Percentiles rank a stretch among this genome's conserved stretches.
Conservation (phyloP, 1,140 invertebrate genomes). For the Leptinotarsa undecemlineata region DNA sequence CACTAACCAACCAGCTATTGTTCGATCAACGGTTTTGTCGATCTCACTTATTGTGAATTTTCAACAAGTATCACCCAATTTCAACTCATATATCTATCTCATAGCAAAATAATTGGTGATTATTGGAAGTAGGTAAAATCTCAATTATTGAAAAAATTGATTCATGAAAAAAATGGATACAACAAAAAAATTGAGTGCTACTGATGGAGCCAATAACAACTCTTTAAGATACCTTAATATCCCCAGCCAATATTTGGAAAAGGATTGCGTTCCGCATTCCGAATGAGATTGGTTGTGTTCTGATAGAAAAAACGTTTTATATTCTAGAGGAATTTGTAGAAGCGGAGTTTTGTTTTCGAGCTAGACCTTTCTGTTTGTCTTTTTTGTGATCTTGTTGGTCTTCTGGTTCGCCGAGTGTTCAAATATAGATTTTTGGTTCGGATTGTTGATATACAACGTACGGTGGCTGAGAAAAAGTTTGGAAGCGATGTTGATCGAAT, state of each 20-base stretch:
- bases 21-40: too few species aligned
- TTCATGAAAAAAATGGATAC: not conserved
- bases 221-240: slow-evolving; percentile 34
- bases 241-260: slow-evolving; percentile 31
- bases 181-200: not conserved
- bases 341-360: slow-evolving; percentile 25
- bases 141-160: too few species aligned
- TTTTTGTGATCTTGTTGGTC: slow-evolving; percentile 22
- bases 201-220: slow-evolving; percentile 30
- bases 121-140: too few species aligned
- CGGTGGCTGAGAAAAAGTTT: not conserved
- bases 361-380: slow-evolving; percentile 29
- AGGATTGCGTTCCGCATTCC: slow-evolving; percentile 30
- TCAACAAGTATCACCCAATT: too few species aligned
- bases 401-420: slow-evolving; percentile 2
- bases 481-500: not conserved
- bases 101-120: too few species aligned
- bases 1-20: too few species aligned
- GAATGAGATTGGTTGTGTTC: slow-evolving; percentile 30
- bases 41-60: too few species aligned
- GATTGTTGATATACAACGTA: not conserved
- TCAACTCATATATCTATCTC: too few species aligned
- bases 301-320: slow-evolving; percentile 37
- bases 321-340: slow-evolving; percentile 29
- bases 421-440: slow-evolving; percentile 8